Percentiles rank a stretch among this genome's conserved stretches.
phyloP scores from a whole-genome alignment of 2,797 vertebrate genomes.

The Oreochromis grahami region DNA sequence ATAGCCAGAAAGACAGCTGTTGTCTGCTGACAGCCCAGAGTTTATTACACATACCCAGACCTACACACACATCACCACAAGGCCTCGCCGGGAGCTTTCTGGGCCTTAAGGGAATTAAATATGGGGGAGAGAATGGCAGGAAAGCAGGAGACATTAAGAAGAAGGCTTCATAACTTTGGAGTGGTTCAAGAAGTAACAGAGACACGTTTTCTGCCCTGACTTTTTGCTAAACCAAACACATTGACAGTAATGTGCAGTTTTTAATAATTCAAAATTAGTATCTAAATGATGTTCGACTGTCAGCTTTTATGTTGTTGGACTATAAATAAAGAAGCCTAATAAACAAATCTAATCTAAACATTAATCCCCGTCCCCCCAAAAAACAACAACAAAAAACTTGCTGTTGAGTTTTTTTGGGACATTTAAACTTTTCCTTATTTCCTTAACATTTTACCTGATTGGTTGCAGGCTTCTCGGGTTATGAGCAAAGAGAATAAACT shows the following conservation, averaged over 20 bases:
- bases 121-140: not conserved
- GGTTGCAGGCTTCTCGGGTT: not conserved
- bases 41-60: slow-evolving; percentile 24
- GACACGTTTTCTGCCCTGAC: not conserved
- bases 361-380: not conserved
- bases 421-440: not conserved
- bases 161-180: slow-evolving; percentile 6
- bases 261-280: not conserved
- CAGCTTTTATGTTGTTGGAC: not conserved
- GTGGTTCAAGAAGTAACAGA: not conserved
- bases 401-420: not conserved
- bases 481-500: not conserved
- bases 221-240: not conserved
- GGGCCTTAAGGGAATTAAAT: slow-evolving; percentile 49
- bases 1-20: slow-evolving; percentile 69
- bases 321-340: not conserved
- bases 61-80: not conserved
- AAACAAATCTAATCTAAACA: not conserved
- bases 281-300: not conserved
- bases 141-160: slow-evolving; percentile 11
- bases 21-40: slow-evolving; percentile 63
- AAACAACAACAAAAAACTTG: not conserved
- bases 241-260: not conserved
- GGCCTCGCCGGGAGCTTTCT: slow-evolving; percentile 32
- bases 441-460: too few relatives aligned